A percentile compares a stretch with the other conserved stretches of the same genome.
Evolutionary conservation across 1,140 invertebrate genomes (phyloP).

Genomic region (Pachypeltis micranthus): DNA sequence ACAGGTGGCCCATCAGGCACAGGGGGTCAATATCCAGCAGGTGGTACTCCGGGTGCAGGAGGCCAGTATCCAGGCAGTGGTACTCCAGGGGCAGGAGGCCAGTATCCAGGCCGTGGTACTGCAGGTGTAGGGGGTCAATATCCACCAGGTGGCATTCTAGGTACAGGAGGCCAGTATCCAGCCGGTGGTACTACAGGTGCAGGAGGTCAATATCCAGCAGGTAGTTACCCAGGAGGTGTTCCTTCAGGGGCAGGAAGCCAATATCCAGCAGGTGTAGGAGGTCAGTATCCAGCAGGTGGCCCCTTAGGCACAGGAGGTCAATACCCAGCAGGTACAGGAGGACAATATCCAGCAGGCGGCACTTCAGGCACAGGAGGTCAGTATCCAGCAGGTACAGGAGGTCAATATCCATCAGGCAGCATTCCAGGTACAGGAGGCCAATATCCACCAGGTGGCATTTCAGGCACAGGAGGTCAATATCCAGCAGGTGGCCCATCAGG

Average conservation of each 20-base stretch:
- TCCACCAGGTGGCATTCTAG: conserved; percentile 11
- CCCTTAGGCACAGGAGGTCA: background rate
- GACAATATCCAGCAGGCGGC: conserved; percentile 20
- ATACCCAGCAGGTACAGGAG: conserved; percentile 13
- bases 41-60: conserved; percentile 17
- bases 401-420: conserved; percentile 19
- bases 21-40: conserved; percentile 18
- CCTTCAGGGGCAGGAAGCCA: background rate
- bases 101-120: conserved; percentile 17
- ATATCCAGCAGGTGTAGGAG: background rate
- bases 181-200: conserved; percentile 16
- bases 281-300: conserved; percentile 20
- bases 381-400: conserved; percentile 14
- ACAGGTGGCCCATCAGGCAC: conserved; percentile 12
- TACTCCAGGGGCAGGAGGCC: conserved; percentile 18
- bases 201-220: too few relatives aligned
- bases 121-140: conserved; percentile 16
- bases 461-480: conserved; percentile 20
- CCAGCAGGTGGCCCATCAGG: conserved; percentile 11
- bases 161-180: conserved; percentile 18
- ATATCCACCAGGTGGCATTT: conserved; percentile 21
- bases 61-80: conserved; percentile 17
- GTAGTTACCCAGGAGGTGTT: conserved; percentile 13
- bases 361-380: conserved; percentile 1
- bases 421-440: background rate